Evolutionary conservation across 2,113 vertebrate genomes (phyloP), one percentile per base, ranked within the genome.

Genomic region (Prolemur simus): DNA sequence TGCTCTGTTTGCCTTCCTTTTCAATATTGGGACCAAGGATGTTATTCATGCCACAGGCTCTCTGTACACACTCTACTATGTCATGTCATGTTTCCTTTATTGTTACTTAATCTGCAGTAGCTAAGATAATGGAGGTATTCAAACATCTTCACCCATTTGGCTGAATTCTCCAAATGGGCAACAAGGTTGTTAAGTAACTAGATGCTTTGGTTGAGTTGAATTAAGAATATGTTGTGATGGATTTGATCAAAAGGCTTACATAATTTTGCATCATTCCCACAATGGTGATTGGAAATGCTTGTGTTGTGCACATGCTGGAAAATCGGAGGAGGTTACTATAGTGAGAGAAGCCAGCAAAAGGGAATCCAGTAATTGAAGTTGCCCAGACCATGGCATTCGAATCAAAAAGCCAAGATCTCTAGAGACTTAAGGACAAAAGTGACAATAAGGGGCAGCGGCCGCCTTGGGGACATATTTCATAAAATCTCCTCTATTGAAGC

Each of bases 21-120:
- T 39, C 8, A 29, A 23, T 45, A 8, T 32, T 39, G 9, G 42
- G 21, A 37, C 37, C n/a, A 5, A 21, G 49, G 17, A 52, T 23
- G 5, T n/a, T 6, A 29, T 32, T 45, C 42, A 20, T 6, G 5
- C 9, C 45, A 25, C 29, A 7, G 80, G 39, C 23, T 32, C 25
- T 60, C 27, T 18, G 2, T 17, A 5, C 2, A 12, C 2, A 2
- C 14, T 6, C 32, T 3, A 2, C 2, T 39, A 8, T 8, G 18
- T 18, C 47, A 23, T 4, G 0, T 17, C 25, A 14, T 52, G 37
- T 39, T 17, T 49, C 21, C 11, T 34, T 45, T 23, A 87, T 25
- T 3, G 20, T 3, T n/a, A 45, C 78, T 78, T 39, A 23, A 69
- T 10, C 20, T 11, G 21, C 1, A 34, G 49, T 2, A 10, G 3